phyloP scores from a whole-genome alignment of 2,888 invertebrate genomes.

The Palloptera scutellata region DNA sequence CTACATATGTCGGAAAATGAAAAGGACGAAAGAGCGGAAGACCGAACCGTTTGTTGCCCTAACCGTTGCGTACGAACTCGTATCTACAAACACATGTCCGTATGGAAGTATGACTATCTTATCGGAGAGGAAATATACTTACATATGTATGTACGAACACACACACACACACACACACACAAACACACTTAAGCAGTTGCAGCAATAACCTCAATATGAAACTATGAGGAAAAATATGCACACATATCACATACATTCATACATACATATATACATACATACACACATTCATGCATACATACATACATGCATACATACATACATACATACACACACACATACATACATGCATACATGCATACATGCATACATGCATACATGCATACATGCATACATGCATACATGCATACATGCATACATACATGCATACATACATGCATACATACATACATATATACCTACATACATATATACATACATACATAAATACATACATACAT shows the following conservation, averaged over 20 bases:
- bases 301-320: background rate
- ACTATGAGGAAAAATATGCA: no score
- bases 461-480: no score
- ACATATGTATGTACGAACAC: no score
- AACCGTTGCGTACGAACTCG: background rate
- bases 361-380: no score
- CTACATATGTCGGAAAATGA: constrained; percentile 10
- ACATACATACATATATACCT: no score
- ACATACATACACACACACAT: background rate
- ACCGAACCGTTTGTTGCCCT: constrained; percentile 21
- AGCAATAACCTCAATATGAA: no score
- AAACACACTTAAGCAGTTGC: background rate
- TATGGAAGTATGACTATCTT: background rate
- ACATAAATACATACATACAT: no score
- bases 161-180: background rate
- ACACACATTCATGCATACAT: background rate
- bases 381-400: background rate
- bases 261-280: no score
- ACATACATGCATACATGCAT: background rate
- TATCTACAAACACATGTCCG: no score
- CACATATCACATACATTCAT: no score
- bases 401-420: constrained; percentile 10
- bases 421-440: no score
- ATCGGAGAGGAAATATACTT: background rate
- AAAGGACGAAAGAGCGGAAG: constrained; percentile 23